Conservation (phyloP, 2,113 vertebrate species). For the Rhea americana region DNA sequence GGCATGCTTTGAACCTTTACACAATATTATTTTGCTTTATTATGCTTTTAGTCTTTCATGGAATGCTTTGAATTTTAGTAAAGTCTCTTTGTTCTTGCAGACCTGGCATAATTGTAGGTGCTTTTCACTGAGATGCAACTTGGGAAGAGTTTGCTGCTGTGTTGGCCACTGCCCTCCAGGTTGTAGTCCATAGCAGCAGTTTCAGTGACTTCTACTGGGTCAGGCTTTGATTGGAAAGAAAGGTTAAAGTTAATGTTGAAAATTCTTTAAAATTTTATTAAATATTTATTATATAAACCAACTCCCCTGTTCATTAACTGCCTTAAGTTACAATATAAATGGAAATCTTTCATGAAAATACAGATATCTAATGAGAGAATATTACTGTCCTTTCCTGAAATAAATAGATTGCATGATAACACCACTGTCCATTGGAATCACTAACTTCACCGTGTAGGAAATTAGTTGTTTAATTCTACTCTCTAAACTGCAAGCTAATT, state of each 20-base stretch:
- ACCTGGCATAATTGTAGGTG: not conserved
- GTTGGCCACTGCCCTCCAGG: not conserved
- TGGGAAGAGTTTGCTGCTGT: not conserved
- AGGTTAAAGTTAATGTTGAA: not conserved
- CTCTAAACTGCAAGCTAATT: constrained; percentile 26
- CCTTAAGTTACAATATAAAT: not conserved
- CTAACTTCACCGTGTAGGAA: not conserved
- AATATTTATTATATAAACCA: not conserved
- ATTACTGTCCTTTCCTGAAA: not conserved
- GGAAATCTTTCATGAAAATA: constrained; percentile 25
- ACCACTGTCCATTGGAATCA: constrained; percentile 2
- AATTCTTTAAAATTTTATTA: too few species aligned
- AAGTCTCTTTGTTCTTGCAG: not conserved
- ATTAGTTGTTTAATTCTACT: constrained; percentile 41
- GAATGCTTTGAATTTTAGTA: not conserved
- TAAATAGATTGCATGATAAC: not conserved
- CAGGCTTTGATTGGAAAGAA: not conserved
- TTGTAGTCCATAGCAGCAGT: not conserved
- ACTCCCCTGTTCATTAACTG: not conserved
- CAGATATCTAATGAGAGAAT: not conserved
- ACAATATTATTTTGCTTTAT: not conserved
- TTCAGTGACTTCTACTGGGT: not conserved
- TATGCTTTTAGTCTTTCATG: not conserved
- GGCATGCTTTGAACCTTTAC: not conserved
- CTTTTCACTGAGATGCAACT: not conserved